Percentiles rank a stretch among this genome's conserved stretches.
Evolutionary conservation across 2,888 invertebrate species (phyloP).

Genomic region (Drosophila neonasuta): DNA sequence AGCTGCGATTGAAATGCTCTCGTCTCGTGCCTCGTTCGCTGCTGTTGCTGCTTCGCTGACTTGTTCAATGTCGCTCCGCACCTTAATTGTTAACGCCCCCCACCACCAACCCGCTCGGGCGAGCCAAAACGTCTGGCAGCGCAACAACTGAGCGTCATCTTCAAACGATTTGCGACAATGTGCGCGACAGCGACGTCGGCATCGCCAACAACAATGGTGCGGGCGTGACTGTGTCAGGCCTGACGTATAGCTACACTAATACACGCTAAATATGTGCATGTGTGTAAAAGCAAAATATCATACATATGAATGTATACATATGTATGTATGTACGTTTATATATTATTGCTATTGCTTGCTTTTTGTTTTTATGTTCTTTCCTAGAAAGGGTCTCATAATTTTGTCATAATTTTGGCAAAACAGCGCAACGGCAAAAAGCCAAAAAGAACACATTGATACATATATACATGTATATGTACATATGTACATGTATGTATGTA

Average conservation of each 20-base stretch:
- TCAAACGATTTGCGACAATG: constrained; percentile 61
- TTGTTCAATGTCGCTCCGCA: constrained; percentile 68
- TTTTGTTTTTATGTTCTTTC: constrained; percentile 53
- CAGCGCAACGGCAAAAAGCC: constrained; percentile 53
- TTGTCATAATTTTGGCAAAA: constrained; percentile 71
- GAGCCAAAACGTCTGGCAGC: constrained; percentile 72
- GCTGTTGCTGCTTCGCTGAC: constrained; percentile 50
- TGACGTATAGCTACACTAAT: constrained; percentile 31
- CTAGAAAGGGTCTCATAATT: constrained; percentile 68
- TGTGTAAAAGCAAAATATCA: neutral
- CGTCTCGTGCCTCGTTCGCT: constrained; percentile 32
- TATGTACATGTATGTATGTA: constrained; percentile 2
- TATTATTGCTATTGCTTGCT: constrained; percentile 35
- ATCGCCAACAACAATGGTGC: constrained; percentile 1
- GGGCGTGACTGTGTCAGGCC: constrained; percentile 39
- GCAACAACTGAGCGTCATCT: constrained; percentile 70
- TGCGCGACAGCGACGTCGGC: neutral
- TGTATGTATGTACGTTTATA: constrained; percentile 17
- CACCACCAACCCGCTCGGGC: constrained; percentile 38
- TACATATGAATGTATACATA: neutral
- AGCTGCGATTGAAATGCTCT: constrained; percentile 53
- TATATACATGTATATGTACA: neutral
- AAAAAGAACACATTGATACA: constrained; percentile 45
- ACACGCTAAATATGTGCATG: constrained; percentile 4
- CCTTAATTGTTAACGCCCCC: constrained; percentile 44